These are phyloP conservation scores for Camponotus fellah DNA, from an alignment of 2,888 invertebrate species.

Conservation along the genomic window DNA sequence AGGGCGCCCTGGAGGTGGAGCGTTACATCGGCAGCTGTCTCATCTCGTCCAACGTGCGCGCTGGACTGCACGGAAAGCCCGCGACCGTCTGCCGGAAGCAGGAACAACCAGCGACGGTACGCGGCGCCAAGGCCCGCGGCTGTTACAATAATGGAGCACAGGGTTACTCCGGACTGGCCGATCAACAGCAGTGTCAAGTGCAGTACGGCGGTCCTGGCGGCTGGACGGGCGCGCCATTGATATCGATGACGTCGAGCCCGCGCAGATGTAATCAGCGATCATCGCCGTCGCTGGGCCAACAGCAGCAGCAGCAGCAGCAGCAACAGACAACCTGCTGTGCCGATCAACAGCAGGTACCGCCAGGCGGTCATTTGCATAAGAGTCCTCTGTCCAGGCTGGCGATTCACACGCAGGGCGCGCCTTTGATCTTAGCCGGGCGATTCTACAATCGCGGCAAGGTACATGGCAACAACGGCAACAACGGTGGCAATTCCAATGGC, in stretches of 20 bases:
- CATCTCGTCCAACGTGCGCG: slow-evolving; percentile 86
- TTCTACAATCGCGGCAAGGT: slow-evolving; percentile 87
- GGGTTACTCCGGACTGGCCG: slow-evolving; percentile 57
- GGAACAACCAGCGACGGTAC: slow-evolving; percentile 56
- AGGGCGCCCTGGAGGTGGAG: slow-evolving; percentile 88
- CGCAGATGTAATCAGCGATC: slow-evolving; percentile 85
- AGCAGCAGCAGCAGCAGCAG: slow-evolving; percentile 72
- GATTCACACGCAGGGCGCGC: slow-evolving; percentile 94
- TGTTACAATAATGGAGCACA: slow-evolving; percentile 62
- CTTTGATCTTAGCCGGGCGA: slow-evolving; percentile 92
- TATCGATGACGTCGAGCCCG: slow-evolving; percentile 91
- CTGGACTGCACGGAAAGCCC: slow-evolving; percentile 68
- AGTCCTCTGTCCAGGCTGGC: slow-evolving; percentile 91
- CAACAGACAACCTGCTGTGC: slow-evolving; percentile 71
- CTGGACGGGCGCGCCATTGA: slow-evolving; percentile 94
- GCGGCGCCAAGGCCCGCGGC: slow-evolving; percentile 61
- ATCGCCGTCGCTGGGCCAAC: slow-evolving; percentile 76
- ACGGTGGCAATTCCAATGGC: slow-evolving; percentile 63
- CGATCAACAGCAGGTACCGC: slow-evolving; percentile 72
- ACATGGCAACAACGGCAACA: slow-evolving; percentile 58
- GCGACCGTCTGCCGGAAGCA: slow-evolving; percentile 72
- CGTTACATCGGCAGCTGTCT: slow-evolving; percentile 89
- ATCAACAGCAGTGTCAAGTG: slow-evolving; percentile 77
- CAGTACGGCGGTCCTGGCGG: slow-evolving; percentile 86
- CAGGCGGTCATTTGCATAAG: slow-evolving; percentile 77